A percentile compares a stretch with the other conserved stretches of the same genome.
These are phyloP conservation scores for Dryobotodes eremita DNA, from an alignment of 2,888 invertebrate species.

Conservation along the genomic window DNA sequence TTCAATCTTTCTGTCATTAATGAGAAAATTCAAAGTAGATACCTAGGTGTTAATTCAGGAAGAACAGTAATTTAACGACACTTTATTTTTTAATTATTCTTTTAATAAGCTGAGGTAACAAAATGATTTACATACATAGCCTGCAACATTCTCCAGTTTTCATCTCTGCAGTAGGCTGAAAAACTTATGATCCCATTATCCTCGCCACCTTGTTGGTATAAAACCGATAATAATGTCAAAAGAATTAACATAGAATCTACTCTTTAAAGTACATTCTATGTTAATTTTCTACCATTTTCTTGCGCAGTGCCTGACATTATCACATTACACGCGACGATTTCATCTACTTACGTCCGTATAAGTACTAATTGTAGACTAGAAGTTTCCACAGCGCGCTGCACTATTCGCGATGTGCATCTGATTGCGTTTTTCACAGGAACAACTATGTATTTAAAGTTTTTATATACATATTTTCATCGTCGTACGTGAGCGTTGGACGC, in stretches of 20 bases:
- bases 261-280: constrained; percentile 18
- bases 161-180: neutral
- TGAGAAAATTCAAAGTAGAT: too few species aligned
- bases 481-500: neutral
- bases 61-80: too few species aligned
- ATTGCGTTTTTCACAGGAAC: constrained; percentile 57
- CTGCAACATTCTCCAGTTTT: too few species aligned
- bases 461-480: neutral
- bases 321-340: constrained; percentile 46
- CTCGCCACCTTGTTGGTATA: neutral
- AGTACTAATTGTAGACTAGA: constrained; percentile 50
- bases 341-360: constrained; percentile 49
- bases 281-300: constrained; percentile 31
- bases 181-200: too few species aligned
- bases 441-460: constrained; percentile 50
- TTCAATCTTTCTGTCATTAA: too few species aligned
- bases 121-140: too few species aligned
- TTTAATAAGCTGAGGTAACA: too few species aligned
- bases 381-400: constrained; percentile 15
- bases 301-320: constrained; percentile 27
- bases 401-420: constrained; percentile 35
- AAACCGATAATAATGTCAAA: neutral
- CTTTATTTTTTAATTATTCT: too few species aligned
- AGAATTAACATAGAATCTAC: neutral
- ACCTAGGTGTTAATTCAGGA: too few species aligned